Base-by-base conservation (phyloP, 2,113 vertebrate species). In the Tenrec ecaudatus region DNA sequence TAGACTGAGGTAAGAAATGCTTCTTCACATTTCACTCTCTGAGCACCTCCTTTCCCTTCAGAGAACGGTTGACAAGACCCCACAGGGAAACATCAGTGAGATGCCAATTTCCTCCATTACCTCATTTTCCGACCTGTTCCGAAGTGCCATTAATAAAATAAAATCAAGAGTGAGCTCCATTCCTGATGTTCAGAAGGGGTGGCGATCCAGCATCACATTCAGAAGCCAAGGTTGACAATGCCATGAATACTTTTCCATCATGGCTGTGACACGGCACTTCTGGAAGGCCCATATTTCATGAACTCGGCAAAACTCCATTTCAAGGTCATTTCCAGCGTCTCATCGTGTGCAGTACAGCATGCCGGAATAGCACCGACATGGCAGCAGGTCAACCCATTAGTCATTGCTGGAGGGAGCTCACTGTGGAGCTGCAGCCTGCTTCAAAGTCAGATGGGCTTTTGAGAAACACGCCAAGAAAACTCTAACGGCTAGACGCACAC, bases 351-450 rank as follows among this genome's bases (percentile, higher is more conserved):
- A 47, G 22, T 97, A 93, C 66, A 85, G 94, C 75, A 80, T 86
- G 81, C 86, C 20, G 93, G 90, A 97, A 91, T 79, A 79, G 89
- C 77, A 95, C 27, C 89, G 86, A 64, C 89, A 53, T 96, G 97
- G 96, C 94, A 97, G 76, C 90, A 87, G 87, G 96, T 97, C 96
- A 97, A 94, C 9, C 38, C 91, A 97, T 96, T 97, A 96, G 96
- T 95, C 93, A 97, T 92, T 57, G 93, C 90, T 95, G 95, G 73
- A 47, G 96, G 64, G 71, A 95, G 0, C 92, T 93, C 95, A 97
- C 96, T 92, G 83, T 60, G 93, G 92, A 96, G 96, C 96, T 87
- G 1, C 89, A 93, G 88, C 38, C 83, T 95, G 77, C 97, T 96
- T 95, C 92, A 88, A 96, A 97, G 96, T 95, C 96, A 89, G 96